These are phyloP conservation scores for Ferdinandea cuprea DNA, from an alignment of 2,888 invertebrate species.

Conservation along the genomic window DNA sequence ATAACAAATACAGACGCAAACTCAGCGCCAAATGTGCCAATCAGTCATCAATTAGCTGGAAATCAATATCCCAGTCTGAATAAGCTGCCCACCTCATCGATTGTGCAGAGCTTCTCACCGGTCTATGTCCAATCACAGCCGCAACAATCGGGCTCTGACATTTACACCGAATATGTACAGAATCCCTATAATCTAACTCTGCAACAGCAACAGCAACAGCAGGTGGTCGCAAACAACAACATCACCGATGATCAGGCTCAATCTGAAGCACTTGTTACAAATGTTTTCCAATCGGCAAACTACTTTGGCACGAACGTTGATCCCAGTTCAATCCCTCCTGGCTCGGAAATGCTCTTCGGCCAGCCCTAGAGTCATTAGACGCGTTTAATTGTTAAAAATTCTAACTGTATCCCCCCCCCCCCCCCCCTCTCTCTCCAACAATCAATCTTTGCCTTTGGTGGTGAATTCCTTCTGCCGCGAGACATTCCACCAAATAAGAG, in stretches of 20 bases:
- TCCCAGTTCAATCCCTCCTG: conserved; percentile 84
- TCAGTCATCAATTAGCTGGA: conserved; percentile 79
- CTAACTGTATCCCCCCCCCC: conserved; percentile 8
- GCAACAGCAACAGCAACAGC: conserved; percentile 80
- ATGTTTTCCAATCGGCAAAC: conserved; percentile 84
- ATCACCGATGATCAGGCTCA: conserved; percentile 21
- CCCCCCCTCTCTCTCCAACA: too few relatives aligned
- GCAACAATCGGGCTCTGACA: conserved; percentile 78
- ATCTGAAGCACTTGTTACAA: conserved; percentile 62
- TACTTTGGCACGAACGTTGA: conserved; percentile 86
- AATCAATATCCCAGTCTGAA: conserved; percentile 81
- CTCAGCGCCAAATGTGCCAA: conserved; percentile 78
- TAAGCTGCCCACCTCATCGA: conserved; percentile 79
- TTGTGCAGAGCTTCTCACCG: conserved; percentile 82
- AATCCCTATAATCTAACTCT: conserved; percentile 83
- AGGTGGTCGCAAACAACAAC: conserved; percentile 62
- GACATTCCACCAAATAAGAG: conserved; percentile 58
- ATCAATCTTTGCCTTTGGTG: conserved; percentile 23
- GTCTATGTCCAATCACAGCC: conserved; percentile 76
- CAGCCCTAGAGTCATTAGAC: conserved; percentile 78
- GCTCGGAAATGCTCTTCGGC: conserved; percentile 86
- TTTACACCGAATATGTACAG: conserved; percentile 82
- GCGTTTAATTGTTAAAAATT: conserved; percentile 22
- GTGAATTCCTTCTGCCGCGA: conserved; percentile 32
- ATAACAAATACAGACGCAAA: conserved; percentile 11